Base-by-base conservation (phyloP, 2,797 vertebrate genomes). In the Lemur catta region DNA sequence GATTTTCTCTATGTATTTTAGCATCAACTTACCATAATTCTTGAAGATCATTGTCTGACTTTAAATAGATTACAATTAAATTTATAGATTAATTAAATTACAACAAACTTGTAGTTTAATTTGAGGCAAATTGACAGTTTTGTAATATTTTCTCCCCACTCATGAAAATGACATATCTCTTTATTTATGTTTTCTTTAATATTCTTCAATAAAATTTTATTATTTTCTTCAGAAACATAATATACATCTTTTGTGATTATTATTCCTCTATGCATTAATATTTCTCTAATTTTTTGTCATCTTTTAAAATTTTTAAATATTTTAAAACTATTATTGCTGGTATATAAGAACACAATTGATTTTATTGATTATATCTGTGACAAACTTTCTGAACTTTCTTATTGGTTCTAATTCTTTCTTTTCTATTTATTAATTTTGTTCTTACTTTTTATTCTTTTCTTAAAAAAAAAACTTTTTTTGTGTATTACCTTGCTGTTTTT, bases 171-270 rank as follows among this genome's bases (percentile, higher is more conserved):
- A 38, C 12, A 18, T 89, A 67, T 59, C 22, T 88, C 92, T 96
- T 57, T 26, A 72, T 79, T 63, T 89, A 74, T 89, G 43, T 78
- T 82, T 94, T 69, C 78, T 84, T 94, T 84, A 82, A 63, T 72
- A 90, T 69, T 6, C 93, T 91, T 94, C 33, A 95, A n/a, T 78
- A 97, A 91, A 74, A 76, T 71, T 69, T 57, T 90, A 85, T 84
- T 61, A 79, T 75, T 93, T 91, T 75, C 14, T 82, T 78, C 22
- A 91, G 76, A 91, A 95, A 89, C 50, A 12, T 63, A 79, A 33
- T n/a, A 69, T 84, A 9, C 5, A 71, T 57, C 10, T 81, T 86
- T 82, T 72, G 12, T 75, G 50, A 10, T 80, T 90, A n/a, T 89
- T 91, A 38, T 89, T 94, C 22, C 15, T 69, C 17, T 86, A 52